These are phyloP conservation scores for Xiphias gladius DNA, from an alignment of 2,113 vertebrate genomes.

Conservation along the genomic window DNA sequence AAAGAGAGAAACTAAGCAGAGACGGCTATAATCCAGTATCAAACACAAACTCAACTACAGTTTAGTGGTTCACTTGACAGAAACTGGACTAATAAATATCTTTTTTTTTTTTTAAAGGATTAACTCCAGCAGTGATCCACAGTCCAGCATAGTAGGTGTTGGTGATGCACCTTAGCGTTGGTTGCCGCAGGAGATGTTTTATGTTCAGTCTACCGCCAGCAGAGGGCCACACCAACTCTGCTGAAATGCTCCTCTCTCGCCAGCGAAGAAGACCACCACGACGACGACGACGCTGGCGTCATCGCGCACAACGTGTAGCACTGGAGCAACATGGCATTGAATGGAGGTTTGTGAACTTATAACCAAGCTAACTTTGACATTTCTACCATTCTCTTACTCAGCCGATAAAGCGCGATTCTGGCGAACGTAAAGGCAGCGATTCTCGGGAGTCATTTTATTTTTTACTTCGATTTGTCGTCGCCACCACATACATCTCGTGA, in stretches of 20 bases:
- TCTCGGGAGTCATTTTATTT: background rate
- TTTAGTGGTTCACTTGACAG: background rate
- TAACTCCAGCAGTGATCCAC: background rate
- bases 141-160: background rate
- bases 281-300: constrained; percentile 17
- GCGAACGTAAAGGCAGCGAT: rapidly evolving
- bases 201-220: background rate
- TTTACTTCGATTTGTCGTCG: background rate
- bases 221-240: constrained; percentile 15
- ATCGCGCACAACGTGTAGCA: constrained; percentile 69
- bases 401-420: rapidly evolving
- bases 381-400: rapidly evolving
- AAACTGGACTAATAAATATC: too few relatives aligned
- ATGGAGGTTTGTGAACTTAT: constrained; percentile 78
- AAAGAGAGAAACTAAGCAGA: too few relatives aligned
- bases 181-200: too few relatives aligned
- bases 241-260: too few relatives aligned
- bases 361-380: constrained; percentile 2
- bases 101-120: too few relatives aligned
- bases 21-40: too few relatives aligned
- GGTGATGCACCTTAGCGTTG: too few relatives aligned
- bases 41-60: background rate
- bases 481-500: constrained; percentile 1
- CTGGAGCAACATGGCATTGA: constrained; percentile 79
- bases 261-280: constrained; percentile 20